Conservation (phyloP, 2,797 vertebrate species). For the Hypotaenidia philippensis region DNA sequence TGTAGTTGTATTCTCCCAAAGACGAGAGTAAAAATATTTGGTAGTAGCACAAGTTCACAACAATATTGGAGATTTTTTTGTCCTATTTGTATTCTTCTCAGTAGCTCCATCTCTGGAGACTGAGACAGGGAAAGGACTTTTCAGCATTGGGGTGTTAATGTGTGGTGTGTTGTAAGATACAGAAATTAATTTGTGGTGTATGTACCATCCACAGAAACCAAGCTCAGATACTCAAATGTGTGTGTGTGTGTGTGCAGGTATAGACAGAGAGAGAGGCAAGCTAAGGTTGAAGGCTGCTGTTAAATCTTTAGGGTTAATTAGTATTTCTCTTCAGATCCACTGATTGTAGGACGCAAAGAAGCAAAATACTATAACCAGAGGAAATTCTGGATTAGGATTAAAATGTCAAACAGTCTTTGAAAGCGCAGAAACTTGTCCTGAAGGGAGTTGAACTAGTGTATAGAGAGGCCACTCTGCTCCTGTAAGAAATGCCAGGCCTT, state of each 20-base stretch:
- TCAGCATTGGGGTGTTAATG: neutral
- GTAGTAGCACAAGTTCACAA: neutral
- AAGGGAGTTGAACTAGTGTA: neutral
- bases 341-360: neutral
- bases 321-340: neutral
- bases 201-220: neutral
- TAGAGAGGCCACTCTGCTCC: neutral
- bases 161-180: rapidly evolving
- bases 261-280: neutral
- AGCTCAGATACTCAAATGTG: neutral
- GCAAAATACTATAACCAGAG: neutral
- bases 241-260: neutral
- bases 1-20: neutral
- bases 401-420: neutral
- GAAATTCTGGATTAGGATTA: neutral
- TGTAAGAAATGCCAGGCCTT: neutral
- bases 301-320: neutral
- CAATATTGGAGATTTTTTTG: neutral
- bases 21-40: neutral
- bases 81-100: neutral
- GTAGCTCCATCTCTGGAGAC: neutral
- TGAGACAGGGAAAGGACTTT: neutral
- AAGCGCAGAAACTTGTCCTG: neutral
- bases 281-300: neutral
- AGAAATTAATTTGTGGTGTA: neutral